phyloP scores from a whole-genome alignment of 2,888 invertebrate genomes.

The Chouioia cunea region DNA sequence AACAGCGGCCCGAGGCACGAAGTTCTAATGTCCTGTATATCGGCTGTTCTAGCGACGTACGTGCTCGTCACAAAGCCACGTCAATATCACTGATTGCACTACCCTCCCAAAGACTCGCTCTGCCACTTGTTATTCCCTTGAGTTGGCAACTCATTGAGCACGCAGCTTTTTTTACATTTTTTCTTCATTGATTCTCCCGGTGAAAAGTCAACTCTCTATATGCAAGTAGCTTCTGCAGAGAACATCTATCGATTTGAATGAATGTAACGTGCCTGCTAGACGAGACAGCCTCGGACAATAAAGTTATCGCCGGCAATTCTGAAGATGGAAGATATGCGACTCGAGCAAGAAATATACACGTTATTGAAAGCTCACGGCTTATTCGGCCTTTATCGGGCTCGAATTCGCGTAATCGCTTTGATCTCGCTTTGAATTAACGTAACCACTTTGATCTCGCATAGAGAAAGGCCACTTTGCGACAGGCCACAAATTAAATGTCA shows the following conservation, averaged over 20 bases:
- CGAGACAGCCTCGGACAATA: conserved; percentile 47
- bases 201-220: no score
- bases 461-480: not conserved
- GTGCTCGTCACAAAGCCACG: conserved; percentile 14
- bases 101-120: not conserved
- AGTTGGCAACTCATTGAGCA: no score
- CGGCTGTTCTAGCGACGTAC: no score
- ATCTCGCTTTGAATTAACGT: conserved; percentile 18
- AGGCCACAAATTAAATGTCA: no score
- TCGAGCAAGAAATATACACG: not conserved
- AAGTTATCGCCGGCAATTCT: conserved; percentile 44
- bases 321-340: conserved; percentile 27
- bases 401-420: not conserved
- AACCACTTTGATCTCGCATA: conserved; percentile 12
- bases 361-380: conserved; percentile 17
- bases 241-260: no score
- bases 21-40: no score
- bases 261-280: no score
- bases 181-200: no score
- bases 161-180: no score
- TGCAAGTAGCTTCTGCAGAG: no score
- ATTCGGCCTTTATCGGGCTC: conserved; percentile 1
- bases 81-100: conserved; percentile 27
- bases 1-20: no score
- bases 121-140: not conserved